These are phyloP conservation scores for Petrolisthes manimaculis DNA, from an alignment of 2,888 invertebrate genomes.

Conservation along the genomic window DNA sequence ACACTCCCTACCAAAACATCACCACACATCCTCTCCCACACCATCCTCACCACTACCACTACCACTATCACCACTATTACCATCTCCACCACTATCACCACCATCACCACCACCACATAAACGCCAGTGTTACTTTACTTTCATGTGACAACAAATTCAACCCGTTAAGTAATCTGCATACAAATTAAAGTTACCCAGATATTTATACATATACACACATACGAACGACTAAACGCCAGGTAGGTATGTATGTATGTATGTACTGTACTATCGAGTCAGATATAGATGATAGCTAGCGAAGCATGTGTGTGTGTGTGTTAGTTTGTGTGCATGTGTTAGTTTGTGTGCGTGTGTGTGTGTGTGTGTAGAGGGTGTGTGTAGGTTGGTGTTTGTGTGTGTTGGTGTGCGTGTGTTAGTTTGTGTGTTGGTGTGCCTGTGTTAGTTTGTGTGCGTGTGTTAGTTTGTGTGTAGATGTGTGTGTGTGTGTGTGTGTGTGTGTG, in stretches of 20 bases:
- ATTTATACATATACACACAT: not conserved
- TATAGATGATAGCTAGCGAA: too few species aligned
- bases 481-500: not conserved
- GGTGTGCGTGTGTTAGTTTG: too few species aligned
- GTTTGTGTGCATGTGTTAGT: too few species aligned
- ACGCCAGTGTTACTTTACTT: not conserved
- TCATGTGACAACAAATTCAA: slow-evolving; percentile 17
- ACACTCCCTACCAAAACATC: not conserved
- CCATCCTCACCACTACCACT: not conserved
- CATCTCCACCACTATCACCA: not conserved
- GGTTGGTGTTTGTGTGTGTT: too few species aligned
- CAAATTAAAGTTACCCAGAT: slow-evolving; percentile 27
- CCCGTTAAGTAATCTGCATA: slow-evolving; percentile 23
- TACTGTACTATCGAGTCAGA: too few species aligned
- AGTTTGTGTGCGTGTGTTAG: too few species aligned
- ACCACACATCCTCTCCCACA: not conserved
- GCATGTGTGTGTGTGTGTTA: too few species aligned
- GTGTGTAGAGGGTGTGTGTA: too few species aligned
- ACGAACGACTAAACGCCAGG: not conserved
- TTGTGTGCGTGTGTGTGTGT: too few species aligned
- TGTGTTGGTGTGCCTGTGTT: too few species aligned
- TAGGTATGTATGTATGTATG: not conserved
- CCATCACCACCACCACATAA: not conserved
- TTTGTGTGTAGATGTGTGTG: not conserved
- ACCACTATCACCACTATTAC: not conserved